phyloP scores from a whole-genome alignment of 2,113 vertebrate species.

The Eretmochelys imbricata region DNA sequence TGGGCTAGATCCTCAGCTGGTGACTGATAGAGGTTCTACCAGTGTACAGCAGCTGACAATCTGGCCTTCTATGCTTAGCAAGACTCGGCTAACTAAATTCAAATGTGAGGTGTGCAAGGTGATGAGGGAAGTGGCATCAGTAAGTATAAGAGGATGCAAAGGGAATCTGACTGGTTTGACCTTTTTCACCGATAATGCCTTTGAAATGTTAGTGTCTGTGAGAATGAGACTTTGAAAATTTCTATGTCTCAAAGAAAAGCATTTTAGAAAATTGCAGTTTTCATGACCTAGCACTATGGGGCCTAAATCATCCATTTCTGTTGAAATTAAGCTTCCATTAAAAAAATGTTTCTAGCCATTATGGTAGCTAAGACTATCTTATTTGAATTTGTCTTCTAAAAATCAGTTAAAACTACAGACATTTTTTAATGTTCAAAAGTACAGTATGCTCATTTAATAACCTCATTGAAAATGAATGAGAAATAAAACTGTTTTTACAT shows the following conservation, averaged over 20 bases:
- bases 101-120: not conserved
- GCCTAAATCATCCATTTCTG: not conserved
- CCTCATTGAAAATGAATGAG: not conserved
- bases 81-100: not conserved
- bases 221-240: not conserved
- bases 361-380: not conserved
- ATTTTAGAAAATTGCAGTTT: not conserved
- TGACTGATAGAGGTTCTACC: not conserved
- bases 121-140: constrained; percentile 8
- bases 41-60: constrained; percentile 13
- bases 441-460: not conserved
- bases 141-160: not conserved
- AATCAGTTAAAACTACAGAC: not conserved
- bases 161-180: constrained; percentile 16
- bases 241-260: not conserved
- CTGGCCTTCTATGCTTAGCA: constrained; percentile 18
- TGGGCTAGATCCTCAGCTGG: not conserved
- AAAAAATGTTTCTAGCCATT: not conserved
- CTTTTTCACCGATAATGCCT: not conserved
- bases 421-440: not conserved
- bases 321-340: constrained; percentile 1
- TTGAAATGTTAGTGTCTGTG: not conserved
- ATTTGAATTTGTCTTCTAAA: not conserved
- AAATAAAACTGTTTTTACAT: not conserved
- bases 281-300: not conserved